phyloP scores from a whole-genome alignment of 2,797 vertebrate genomes.

The Eutrigla gurnardus region DNA sequence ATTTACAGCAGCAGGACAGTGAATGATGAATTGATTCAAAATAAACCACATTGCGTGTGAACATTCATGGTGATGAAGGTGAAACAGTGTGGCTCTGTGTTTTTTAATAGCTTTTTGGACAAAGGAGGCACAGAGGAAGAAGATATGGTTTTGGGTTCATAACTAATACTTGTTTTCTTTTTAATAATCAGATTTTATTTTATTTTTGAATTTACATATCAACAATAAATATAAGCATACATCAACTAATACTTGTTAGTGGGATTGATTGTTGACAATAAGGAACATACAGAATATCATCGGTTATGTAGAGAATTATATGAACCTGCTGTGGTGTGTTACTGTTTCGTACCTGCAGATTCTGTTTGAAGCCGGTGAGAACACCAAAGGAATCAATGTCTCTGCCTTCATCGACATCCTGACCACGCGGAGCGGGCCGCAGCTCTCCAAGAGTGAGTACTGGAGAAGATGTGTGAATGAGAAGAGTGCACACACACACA shows the following conservation, averaged over 20 bases:
- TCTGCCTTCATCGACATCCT: slow-evolving; percentile 85
- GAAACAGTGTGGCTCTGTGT: background rate
- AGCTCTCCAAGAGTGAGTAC: slow-evolving; percentile 89
- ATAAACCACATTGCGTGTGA: background rate
- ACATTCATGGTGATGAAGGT: background rate
- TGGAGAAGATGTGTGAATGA: background rate
- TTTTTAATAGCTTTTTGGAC: background rate
- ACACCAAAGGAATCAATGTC: slow-evolving; percentile 78
- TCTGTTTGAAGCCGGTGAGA: slow-evolving; percentile 91
- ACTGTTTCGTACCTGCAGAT: slow-evolving; percentile 69
- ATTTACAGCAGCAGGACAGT: background rate
- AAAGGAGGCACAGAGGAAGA: background rate
- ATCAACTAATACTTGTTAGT: too few relatives aligned
- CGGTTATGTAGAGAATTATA: background rate
- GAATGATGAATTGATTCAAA: background rate
- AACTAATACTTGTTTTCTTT: too few relatives aligned
- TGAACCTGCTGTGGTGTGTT: background rate
- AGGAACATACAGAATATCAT: background rate
- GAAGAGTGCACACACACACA: background rate
- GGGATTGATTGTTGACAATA: background rate
- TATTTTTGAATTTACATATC: too few relatives aligned
- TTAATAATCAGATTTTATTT: too few relatives aligned
- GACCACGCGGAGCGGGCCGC: slow-evolving; percentile 81
- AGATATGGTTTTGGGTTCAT: background rate
- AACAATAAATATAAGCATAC: too few relatives aligned